A percentile compares a stretch with the other conserved stretches of the same genome.
Evolutionary conservation across 2,888 invertebrate species (phyloP).

Genomic region (Caenorhabditis virilis): DNA sequence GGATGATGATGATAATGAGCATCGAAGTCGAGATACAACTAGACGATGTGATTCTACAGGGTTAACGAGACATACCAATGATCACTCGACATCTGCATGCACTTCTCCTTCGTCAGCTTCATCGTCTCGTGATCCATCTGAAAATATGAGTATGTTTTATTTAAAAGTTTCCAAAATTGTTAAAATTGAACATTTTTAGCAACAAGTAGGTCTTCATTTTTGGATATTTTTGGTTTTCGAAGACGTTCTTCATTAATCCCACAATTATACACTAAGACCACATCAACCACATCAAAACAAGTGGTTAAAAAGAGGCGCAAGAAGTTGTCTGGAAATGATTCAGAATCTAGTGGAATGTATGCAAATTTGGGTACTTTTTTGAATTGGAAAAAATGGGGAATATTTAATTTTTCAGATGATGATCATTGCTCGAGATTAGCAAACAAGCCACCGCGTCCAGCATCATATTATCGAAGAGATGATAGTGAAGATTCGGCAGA

Average conservation of each 20-base stretch:
- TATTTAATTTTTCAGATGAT: conserved; percentile 6
- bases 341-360: conserved; percentile 37
- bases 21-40: conserved; percentile 31
- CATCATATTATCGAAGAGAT: conserved; percentile 45
- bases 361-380: conserved; percentile 2
- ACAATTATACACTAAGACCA: conserved; percentile 19
- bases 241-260: conserved; percentile 33
- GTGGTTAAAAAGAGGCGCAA: conserved; percentile 24
- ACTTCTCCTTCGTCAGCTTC: conserved; percentile 64
- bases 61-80: conserved; percentile 14
- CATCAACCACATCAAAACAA: conserved; percentile 20
- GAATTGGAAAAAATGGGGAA: neutral
- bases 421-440: conserved; percentile 30
- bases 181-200: no score
- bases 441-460: conserved; percentile 40
- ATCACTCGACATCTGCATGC: conserved; percentile 51
- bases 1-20: conserved; percentile 33
- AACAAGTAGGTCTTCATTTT: conserved; percentile 60
- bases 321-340: conserved; percentile 38
- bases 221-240: conserved; percentile 58
- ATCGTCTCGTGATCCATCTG: conserved; percentile 61
- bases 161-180: neutral
- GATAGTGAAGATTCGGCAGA: conserved; percentile 50
- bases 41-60: conserved; percentile 41
- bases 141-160: conserved; percentile 58